Base-by-base conservation (phyloP, 1,140 invertebrate species). In the Lasioglossum albipes region DNA sequence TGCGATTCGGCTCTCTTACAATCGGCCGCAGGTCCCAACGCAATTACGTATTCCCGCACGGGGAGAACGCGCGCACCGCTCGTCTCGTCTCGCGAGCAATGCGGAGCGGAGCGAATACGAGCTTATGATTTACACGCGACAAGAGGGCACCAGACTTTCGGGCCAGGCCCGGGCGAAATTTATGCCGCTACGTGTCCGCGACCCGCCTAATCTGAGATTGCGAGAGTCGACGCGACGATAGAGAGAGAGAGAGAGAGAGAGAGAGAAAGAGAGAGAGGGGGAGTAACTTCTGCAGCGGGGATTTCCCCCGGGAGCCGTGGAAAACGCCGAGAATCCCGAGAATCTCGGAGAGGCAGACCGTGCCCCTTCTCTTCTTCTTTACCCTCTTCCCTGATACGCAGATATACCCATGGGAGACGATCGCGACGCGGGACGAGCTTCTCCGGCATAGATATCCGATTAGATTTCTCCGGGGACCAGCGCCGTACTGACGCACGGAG, bases 391-490 rank as follows among this genome's bases (percentile, higher is more conserved):
- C 45, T 20, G 13, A 16, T 6, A 16, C 18, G 1, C 7, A 42
- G 4, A 71, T 52, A 20, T 18, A 61, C 76, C 64, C 68, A 41
- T 42, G 68, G 81, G 66, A 85, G 76, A 61, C 75, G 52, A 65
- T 62, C 49, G 68, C 18, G 45, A 49, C 45, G 45, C 45, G 75
- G 36, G 79, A 81, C 73, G 73, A 72, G 74, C 75, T 77, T 72
- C 71, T 74, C 68, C 80, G 74, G 85, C 81, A 87, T 77, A 85
- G 85, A 85, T 85, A 87, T 82, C 78, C 54, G 85, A 83, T 85
- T 81, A 87, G 85, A 88, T 88, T 88, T 87, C 87, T 85, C 85
- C 45, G 41, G 83, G 70, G 87, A 84, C 31, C 36, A 36, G 16
- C 59, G 22, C 36, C 52, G 52, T 27, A 27, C 16, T 6, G 52